Percentiles rank a stretch among this genome's conserved stretches.
These are phyloP conservation scores for Cyaniris semiargus DNA, from an alignment of 2,888 invertebrate species.

Conservation along the genomic window DNA sequence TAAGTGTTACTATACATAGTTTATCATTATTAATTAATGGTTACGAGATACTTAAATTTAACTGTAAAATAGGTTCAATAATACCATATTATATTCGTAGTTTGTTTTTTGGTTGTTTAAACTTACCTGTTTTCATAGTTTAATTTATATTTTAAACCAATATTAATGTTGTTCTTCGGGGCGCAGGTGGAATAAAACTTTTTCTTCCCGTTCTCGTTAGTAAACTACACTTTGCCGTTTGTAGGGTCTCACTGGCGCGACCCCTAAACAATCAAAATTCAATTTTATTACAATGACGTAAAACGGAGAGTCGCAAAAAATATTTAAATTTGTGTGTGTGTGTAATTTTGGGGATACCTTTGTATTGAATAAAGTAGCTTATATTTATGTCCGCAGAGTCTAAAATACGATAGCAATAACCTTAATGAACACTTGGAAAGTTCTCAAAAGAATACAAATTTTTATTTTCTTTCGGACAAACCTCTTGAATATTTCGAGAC, in stretches of 20 bases:
- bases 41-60: no score
- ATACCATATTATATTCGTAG: no score
- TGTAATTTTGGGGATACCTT: conserved; percentile 13
- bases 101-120: no score
- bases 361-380: not conserved
- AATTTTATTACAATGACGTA: conserved; percentile 39
- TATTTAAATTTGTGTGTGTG: conserved; percentile 29
- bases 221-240: conserved; percentile 72
- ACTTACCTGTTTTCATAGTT: no score
- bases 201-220: conserved; percentile 68
- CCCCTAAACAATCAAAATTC: conserved; percentile 40
- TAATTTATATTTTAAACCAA: not conserved
- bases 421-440: conserved; percentile 23
- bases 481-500: conserved; percentile 21
- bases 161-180: not conserved
- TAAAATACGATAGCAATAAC: not conserved
- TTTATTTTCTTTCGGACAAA: conserved; percentile 13
- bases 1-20: no score
- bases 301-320: conserved; percentile 40
- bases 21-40: no score
- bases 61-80: no score
- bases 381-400: not conserved
- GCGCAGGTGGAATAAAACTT: conserved; percentile 57
- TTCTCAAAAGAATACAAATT: conserved; percentile 30
- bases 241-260: conserved; percentile 62